Conservation (phyloP, 2,797 vertebrate species). For the Coregonus sp. region DNA sequence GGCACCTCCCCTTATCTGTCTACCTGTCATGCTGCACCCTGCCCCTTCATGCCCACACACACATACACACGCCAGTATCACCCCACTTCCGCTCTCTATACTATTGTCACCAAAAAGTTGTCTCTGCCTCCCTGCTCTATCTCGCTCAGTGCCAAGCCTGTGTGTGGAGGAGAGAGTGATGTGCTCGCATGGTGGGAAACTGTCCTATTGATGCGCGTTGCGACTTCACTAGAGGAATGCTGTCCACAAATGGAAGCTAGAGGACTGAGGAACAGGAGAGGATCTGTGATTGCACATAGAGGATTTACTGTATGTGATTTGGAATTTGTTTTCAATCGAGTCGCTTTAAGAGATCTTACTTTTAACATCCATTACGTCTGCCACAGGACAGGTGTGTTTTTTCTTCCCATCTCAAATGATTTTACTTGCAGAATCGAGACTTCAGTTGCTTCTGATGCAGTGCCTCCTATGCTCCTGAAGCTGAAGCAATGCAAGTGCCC, state of each 20-base stretch:
- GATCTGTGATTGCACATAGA: not conserved
- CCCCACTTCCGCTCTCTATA: conserved; percentile 10
- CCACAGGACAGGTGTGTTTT: not conserved
- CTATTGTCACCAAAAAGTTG: conserved; percentile 5
- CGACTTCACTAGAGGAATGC: not conserved
- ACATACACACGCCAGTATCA: conserved; percentile 29
- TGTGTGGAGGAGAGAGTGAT: conserved; percentile 3
- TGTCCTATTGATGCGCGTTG: not conserved
- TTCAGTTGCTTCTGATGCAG: conserved; percentile 12
- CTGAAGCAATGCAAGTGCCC: conserved; percentile 41
- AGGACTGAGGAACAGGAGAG: not conserved
- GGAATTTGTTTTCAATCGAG: not conserved
- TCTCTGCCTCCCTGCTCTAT: not conserved
- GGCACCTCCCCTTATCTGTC: conserved; percentile 52
- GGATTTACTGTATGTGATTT: not conserved
- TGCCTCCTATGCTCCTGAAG: not conserved
- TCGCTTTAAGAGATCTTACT: not conserved
- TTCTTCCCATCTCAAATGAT: not conserved
- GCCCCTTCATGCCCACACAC: conserved; percentile 44
- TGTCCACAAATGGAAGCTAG: not conserved
- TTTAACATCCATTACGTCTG: not conserved
- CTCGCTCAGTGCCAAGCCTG: not conserved
- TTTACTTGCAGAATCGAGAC: conserved; percentile 1
- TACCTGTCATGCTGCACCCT: conserved; percentile 56
- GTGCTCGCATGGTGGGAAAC: not conserved